These are phyloP conservation scores for Psilanteris sp. DNA, from an alignment of 1,140 invertebrate genomes.

Conservation along the genomic window DNA sequence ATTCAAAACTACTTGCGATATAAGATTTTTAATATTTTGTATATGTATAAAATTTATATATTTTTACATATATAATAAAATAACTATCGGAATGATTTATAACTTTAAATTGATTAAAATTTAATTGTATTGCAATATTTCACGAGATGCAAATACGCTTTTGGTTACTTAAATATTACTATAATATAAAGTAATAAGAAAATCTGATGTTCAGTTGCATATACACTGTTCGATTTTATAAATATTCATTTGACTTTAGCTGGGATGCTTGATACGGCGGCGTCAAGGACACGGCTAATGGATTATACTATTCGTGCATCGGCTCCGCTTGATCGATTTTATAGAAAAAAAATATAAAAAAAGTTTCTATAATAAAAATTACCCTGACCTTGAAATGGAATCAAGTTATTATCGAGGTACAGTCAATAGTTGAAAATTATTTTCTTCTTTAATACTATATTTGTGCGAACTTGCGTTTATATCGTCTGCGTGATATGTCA, in stretches of 20 bases:
- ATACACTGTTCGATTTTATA: slow-evolving; percentile 31
- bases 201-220: slow-evolving; percentile 35
- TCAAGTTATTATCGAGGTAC: slow-evolving; percentile 39
- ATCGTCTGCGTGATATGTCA: slow-evolving; percentile 43
- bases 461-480: slow-evolving; percentile 25
- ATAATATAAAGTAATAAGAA: slow-evolving; percentile 54
- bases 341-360: slow-evolving; percentile 11
- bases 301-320: slow-evolving; percentile 40
- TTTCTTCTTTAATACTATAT: slow-evolving; percentile 33
- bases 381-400: slow-evolving; percentile 37
- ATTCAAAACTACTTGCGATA: too few species aligned
- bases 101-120: too few species aligned
- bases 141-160: too few species aligned
- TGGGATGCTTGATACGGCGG: slow-evolving; percentile 38
- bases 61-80: too few species aligned
- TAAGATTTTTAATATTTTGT: too few species aligned
- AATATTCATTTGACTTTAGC: slow-evolving; percentile 45
- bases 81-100: too few species aligned
- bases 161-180: slow-evolving; percentile 33
- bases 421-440: slow-evolving; percentile 24
- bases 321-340: slow-evolving; percentile 14
- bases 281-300: slow-evolving; percentile 40
- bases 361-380: slow-evolving; percentile 15
- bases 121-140: too few species aligned
- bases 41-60: too few species aligned